phyloP scores from a whole-genome alignment of 2,888 invertebrate species.

The Aethes cnicana region DNA sequence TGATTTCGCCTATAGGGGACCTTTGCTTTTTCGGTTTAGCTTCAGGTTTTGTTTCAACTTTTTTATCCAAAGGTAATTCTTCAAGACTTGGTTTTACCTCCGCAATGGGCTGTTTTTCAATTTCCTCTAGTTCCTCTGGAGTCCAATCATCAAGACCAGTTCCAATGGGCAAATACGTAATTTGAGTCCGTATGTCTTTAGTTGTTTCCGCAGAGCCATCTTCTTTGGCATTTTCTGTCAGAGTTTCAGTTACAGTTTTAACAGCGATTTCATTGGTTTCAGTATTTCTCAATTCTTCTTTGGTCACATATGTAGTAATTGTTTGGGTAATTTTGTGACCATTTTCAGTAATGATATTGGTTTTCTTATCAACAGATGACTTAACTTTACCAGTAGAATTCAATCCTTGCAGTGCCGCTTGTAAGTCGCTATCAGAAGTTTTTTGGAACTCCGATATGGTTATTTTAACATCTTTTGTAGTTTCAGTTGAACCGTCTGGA shows the following conservation, averaged over 20 bases:
- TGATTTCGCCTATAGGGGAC: constrained; percentile 74
- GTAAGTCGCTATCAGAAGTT: constrained; percentile 70
- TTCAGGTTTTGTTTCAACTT: constrained; percentile 46
- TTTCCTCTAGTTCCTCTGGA: constrained; percentile 68
- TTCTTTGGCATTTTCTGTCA: constrained; percentile 67
- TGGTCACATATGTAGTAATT: constrained; percentile 68
- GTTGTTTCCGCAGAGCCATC: constrained; percentile 74
- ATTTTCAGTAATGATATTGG: constrained; percentile 69
- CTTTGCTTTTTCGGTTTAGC: constrained; percentile 62
- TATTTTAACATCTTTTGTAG: constrained; percentile 78
- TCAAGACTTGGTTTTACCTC: constrained; percentile 50
- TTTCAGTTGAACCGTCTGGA: constrained; percentile 81
- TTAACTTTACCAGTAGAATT: constrained; percentile 70
- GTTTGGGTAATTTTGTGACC: constrained; percentile 72
- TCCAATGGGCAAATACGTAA: constrained; percentile 74
- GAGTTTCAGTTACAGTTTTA: constrained; percentile 72
- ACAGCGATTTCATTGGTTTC: constrained; percentile 69
- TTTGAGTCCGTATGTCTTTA: constrained; percentile 75
- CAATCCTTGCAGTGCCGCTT: constrained; percentile 71
- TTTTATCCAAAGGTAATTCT: constrained; percentile 48
- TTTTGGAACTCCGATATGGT: constrained; percentile 77
- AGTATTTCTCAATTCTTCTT: constrained; percentile 68
- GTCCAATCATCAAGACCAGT: constrained; percentile 74
- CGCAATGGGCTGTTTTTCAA: constrained; percentile 56
- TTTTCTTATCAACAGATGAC: constrained; percentile 74